These are phyloP conservation scores for Rhinophrynus dorsalis DNA, from an alignment of 2,797 vertebrate genomes.

Conservation along the genomic window DNA sequence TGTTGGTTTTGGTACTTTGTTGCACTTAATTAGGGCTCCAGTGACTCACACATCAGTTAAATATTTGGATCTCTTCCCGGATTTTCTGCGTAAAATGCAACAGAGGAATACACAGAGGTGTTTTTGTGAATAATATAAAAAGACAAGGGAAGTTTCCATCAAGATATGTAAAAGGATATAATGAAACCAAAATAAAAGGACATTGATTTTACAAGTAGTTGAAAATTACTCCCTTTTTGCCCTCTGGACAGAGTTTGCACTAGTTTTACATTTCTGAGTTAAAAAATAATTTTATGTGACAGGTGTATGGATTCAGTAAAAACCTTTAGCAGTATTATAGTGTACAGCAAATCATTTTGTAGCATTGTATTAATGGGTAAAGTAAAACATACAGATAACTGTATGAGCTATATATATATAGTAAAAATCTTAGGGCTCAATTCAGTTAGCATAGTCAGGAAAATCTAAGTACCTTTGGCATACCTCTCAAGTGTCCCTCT, in stretches of 20 bases:
- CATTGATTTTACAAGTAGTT: constrained; percentile 12
- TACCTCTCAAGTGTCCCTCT: no score
- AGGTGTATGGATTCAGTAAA: constrained; percentile 35
- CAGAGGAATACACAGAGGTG: neutral
- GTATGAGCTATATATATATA: no score
- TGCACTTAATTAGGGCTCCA: constrained; percentile 35
- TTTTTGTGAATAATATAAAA: constrained; percentile 23
- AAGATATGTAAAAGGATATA: constrained; percentile 24
- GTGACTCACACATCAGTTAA: constrained; percentile 20
- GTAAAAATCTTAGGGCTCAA: no score
- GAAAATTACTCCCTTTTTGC: constrained; percentile 23
- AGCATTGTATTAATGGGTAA: no score
- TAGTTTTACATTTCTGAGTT: constrained; percentile 34
- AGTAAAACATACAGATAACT: no score
- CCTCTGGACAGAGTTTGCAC: constrained; percentile 31
- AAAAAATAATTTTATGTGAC: constrained; percentile 42
- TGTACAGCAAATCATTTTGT: constrained; percentile 23
- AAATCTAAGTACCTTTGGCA: no score
- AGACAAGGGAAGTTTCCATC: constrained; percentile 3
- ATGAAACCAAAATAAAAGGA: neutral
- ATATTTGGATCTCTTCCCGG: constrained; percentile 24
- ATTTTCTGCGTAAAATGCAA: neutral
- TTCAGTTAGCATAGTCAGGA: no score
- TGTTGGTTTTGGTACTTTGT: neutral
- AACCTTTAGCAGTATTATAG: constrained; percentile 14